Evolutionary conservation across 2,113 vertebrate genomes (phyloP).

Genomic region (Lophochroa leadbeateri): DNA sequence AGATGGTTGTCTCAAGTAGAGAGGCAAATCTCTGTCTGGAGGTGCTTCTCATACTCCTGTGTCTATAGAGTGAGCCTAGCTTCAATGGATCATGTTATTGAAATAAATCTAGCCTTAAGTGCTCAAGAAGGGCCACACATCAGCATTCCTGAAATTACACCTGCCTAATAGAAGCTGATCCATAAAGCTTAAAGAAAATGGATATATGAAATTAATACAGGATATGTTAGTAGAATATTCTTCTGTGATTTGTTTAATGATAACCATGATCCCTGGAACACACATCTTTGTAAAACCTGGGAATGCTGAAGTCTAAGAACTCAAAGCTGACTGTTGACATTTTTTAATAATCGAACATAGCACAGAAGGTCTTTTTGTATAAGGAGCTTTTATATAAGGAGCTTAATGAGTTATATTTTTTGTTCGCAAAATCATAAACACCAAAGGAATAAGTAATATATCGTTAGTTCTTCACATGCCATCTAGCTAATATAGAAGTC

Average conservation of each 20-base stretch:
- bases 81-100: neutral
- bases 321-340: neutral
- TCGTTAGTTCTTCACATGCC: neutral
- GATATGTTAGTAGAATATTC: neutral
- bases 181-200: neutral
- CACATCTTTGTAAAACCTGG: constrained; percentile 22
- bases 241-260: constrained; percentile 11
- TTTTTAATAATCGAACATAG: neutral
- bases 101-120: constrained; percentile 3
- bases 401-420: neutral
- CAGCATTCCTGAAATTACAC: constrained; percentile 22
- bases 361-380: neutral
- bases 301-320: neutral
- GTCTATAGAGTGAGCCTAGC: neutral
- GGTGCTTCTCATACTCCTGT: neutral
- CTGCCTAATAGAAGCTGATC: neutral
- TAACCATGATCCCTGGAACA: neutral
- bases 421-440: neutral
- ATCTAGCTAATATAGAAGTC: neutral
- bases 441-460: neutral
- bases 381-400: neutral
- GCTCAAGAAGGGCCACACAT: neutral
- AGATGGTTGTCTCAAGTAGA: neutral
- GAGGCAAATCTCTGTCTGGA: neutral
- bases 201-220: neutral